These are phyloP conservation scores for Macrotus californicus DNA, from an alignment of 2,113 vertebrate species.

Conservation along the genomic window DNA sequence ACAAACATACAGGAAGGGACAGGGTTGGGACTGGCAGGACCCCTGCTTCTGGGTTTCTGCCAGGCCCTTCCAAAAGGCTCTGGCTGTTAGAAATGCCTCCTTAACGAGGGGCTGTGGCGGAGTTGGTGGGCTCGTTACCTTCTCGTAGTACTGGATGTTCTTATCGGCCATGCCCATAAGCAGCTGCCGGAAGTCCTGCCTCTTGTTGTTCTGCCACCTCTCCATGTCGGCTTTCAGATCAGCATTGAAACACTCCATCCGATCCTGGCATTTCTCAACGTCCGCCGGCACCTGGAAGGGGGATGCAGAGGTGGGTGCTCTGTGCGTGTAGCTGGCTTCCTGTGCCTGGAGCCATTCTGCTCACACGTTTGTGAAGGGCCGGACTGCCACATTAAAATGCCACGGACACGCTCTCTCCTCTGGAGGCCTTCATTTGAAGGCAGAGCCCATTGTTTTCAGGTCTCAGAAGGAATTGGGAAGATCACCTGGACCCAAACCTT, in stretches of 20 bases:
- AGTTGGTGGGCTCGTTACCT: conserved; percentile 77
- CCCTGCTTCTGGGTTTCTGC: neutral
- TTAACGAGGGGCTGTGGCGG: fast-evolving
- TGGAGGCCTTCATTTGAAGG: neutral
- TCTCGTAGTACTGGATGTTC: conserved; percentile 96
- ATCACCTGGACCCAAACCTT: neutral
- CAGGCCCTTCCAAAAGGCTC: fast-evolving
- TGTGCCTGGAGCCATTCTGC: neutral
- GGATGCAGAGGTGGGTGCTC: fast-evolving
- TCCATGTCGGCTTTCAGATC: conserved; percentile 99
- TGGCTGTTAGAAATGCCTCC: fast-evolving
- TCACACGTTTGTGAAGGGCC: neutral
- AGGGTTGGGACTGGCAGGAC: neutral
- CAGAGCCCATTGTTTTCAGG: neutral
- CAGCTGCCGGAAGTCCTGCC: conserved; percentile 95
- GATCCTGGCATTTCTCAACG: conserved; percentile 96
- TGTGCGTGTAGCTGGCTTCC: fast-evolving
- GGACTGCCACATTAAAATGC: neutral
- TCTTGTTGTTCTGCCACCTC: conserved; percentile 96
- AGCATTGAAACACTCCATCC: conserved; percentile 96
- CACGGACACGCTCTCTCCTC: neutral
- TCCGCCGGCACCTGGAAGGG: conserved; percentile 87
- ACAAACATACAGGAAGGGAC: neutral
- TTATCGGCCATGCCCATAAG: conserved; percentile 94
- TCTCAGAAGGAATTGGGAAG: neutral